These are phyloP conservation scores for Phoeniculus purpureus DNA, from an alignment of 2,797 vertebrate species.

Conservation along the genomic window DNA sequence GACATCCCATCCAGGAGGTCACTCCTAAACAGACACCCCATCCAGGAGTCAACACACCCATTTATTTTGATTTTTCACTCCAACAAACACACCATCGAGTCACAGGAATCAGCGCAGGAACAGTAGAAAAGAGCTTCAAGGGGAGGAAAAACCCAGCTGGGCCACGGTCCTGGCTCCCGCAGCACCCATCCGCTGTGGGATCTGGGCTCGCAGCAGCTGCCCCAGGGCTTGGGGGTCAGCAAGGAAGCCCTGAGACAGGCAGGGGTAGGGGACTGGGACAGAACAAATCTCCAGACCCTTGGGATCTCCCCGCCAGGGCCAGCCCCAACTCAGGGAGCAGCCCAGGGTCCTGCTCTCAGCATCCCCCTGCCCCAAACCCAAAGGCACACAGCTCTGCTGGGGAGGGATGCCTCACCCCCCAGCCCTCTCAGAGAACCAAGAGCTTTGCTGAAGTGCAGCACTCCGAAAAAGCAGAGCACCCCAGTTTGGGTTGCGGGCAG, in stretches of 20 bases:
- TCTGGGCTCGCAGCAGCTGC: background rate
- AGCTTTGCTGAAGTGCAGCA: background rate
- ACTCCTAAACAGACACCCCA: slow-evolving; percentile 71
- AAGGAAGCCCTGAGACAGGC: background rate
- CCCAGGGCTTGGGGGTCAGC: background rate
- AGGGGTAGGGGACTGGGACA: background rate
- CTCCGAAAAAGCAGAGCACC: accelerated
- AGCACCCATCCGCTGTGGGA: background rate
- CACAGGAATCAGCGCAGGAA: slow-evolving; percentile 64
- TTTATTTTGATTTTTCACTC: slow-evolving; percentile 38
- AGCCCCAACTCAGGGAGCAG: background rate
- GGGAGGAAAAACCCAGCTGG: background rate
- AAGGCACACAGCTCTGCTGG: background rate
- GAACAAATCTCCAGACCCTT: background rate
- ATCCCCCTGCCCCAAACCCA: background rate
- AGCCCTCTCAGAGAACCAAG: background rate
- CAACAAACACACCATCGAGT: slow-evolving; percentile 51
- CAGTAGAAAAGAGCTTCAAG: slow-evolving; percentile 50
- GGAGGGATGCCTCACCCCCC: background rate
- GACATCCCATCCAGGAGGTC: slow-evolving; percentile 22
- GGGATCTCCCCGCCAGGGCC: background rate
- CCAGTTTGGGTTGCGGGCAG: background rate
- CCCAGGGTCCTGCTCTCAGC: background rate
- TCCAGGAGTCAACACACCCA: background rate
- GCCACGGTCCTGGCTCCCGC: background rate